Conservation (phyloP, 2,888 invertebrate species). For the Epinotia nisella region DNA sequence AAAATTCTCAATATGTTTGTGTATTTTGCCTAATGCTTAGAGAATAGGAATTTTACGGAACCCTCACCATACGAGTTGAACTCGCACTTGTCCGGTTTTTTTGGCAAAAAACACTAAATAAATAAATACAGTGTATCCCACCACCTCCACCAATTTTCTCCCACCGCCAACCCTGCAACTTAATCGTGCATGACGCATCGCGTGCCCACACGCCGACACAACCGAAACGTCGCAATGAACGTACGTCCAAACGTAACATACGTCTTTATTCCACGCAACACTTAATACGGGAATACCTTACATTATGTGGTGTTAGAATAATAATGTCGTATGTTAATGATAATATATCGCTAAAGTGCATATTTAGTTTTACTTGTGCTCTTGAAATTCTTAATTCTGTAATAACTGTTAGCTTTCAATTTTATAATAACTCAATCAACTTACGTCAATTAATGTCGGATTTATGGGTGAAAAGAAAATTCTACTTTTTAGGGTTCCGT, state of each 20-base stretch:
- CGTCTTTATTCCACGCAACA: neutral
- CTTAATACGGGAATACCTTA: slow-evolving; percentile 37
- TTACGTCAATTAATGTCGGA: neutral
- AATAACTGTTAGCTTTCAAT: neutral
- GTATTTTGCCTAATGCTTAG: too few species aligned
- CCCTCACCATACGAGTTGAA: too few species aligned
- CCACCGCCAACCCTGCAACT: slow-evolving; percentile 57
- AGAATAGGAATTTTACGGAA: too few species aligned
- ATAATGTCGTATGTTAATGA: slow-evolving; percentile 7
- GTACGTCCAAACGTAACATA: neutral
- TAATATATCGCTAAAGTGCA: neutral
- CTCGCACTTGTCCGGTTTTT: too few species aligned
- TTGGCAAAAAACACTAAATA: too few species aligned
- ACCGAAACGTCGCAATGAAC: slow-evolving; percentile 21
- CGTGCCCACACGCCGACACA: slow-evolving; percentile 48
- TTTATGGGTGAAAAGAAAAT: too few species aligned
- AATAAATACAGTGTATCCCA: too few species aligned
- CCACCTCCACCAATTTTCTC: slow-evolving; percentile 8
- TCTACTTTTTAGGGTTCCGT: too few species aligned
- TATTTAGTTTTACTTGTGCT: neutral
- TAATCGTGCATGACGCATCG: slow-evolving; percentile 74
- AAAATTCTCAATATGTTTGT: too few species aligned
- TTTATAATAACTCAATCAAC: neutral
- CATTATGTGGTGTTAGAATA: neutral
- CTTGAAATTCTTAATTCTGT: neutral